Base-by-base conservation (phyloP, 2,113 vertebrate genomes). In the Spea multiplicata region DNA sequence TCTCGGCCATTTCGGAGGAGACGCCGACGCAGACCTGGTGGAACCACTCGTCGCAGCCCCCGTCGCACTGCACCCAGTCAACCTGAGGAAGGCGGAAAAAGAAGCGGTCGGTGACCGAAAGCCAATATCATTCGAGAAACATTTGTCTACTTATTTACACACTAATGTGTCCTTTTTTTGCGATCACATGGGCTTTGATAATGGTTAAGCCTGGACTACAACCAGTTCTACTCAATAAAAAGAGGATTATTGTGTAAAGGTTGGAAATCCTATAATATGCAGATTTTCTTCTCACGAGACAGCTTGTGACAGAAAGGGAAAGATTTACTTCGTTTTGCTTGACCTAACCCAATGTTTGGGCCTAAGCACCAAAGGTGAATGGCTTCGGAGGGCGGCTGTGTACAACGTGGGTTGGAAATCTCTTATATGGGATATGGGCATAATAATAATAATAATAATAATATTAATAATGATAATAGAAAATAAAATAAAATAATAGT, bases 31-130 rank as follows among this genome's bases (percentile, higher is more conserved):
- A 99, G 80, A 99, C 92, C 85, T 99, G 97, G 86, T 99, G 97
- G 91, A 99, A 99, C 97, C 97, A 99, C 85, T 98, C 96, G 48
- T 99, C 97, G 2, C 97, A 99, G 89, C 97, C 97, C 48, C 97
- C 97, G 3, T 99, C 97, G 66, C 97, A 99, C 84, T 99, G 97
- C 73, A 99, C 97, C 97, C 97, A 99, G 91, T 99, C 97, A 83
- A 99, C 97, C 97, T 99, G 93, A 71, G 64, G 59, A 55, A 64
- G 44, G 14, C 1, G 8, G 45, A 12, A n/a, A 17, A 74, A 9
- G n/a, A 7, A 16, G 30, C 8, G n/a, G n/a, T 48, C 4, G 17
- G 45, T 44, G 6, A 59, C 14, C 55, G 14, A 59, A 59, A 59
- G 10, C 14, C 1, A 13, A 59, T 4, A 59, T 59, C 12, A 59